Percentiles rank a stretch among this genome's conserved stretches.
phyloP scores from a whole-genome alignment of 2,888 invertebrate species.

The Iphiclides podalirius region DNA sequence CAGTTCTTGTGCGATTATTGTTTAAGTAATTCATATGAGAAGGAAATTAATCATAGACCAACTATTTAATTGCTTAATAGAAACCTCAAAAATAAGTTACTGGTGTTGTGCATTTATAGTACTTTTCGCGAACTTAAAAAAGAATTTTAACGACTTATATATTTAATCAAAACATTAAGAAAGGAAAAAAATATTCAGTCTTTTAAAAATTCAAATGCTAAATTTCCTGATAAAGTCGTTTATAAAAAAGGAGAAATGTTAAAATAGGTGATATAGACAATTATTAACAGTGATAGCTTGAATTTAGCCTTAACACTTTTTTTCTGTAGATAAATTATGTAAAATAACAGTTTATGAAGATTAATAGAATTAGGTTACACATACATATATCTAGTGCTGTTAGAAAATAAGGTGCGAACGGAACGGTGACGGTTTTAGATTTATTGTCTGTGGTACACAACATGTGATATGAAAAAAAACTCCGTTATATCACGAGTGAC shows the following conservation, averaged over 20 bases:
- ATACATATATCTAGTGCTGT: background rate
- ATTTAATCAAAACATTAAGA: too few relatives aligned
- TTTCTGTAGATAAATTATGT: constrained; percentile 6
- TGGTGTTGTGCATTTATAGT: too few relatives aligned
- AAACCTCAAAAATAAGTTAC: background rate
- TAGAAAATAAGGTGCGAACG: constrained; percentile 7
- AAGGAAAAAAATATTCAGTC: too few relatives aligned
- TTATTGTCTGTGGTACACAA: constrained; percentile 11
- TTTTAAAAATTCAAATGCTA: too few relatives aligned
- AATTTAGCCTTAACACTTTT: constrained; percentile 7
- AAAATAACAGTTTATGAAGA: constrained; percentile 11
- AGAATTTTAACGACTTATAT: too few relatives aligned
- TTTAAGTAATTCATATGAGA: background rate
- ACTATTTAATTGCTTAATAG: background rate
- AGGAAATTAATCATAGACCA: background rate
- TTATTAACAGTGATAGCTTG: background rate
- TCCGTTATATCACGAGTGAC: constrained; percentile 15
- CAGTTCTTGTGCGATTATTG: background rate
- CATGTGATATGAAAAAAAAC: constrained; percentile 12
- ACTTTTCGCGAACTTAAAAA: too few relatives aligned
- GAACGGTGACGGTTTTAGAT: constrained; percentile 6
- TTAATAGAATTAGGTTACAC: constrained; percentile 11
- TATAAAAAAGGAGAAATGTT: background rate
- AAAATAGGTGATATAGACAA: constrained; percentile 1
- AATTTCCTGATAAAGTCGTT: too few relatives aligned